Base-by-base conservation (phyloP, 2,113 vertebrate genomes). In the Notarius lentiginosus region DNA sequence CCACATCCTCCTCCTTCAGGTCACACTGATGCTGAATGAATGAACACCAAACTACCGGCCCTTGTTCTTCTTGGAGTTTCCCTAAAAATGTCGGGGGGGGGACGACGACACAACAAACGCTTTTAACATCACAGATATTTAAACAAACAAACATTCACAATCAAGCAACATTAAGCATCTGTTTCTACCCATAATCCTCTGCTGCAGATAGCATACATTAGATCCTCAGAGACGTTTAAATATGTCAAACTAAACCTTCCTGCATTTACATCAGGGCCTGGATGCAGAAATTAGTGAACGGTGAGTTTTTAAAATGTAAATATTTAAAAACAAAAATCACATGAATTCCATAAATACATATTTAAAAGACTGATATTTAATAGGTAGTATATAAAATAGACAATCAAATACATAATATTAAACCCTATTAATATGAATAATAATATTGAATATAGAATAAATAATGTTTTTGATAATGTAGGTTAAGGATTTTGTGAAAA, bases 51-150 rank as follows among this genome's bases (percentile, higher is more conserved):
- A 80, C 95, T 99, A 99, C 90, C 98, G 98, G 91, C 93, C 95
- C 93, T 98, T 99, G 93, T 96, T 99, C 96, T 99, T 99, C 90
- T 99, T 99, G 84, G 97, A 94, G 93, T 97, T 99, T 92, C 95
- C 97, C 98, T 99, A 90, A 60, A 89, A 83, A 24, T 41, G 41
- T 41, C 41, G 4, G 41, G 41, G 41, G 4, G 41, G 41, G 41
- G 41, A 41, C 3, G 4, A 60, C 41, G n/a, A 65, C 24, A 63
- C 4, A 27, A 66, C 8, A 86, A 15, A 5, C 8, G 34, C 22
- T n/a, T 77, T 17, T 34, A 79, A 34, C 77, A 18, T 5, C 30
- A 41, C 27, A 17, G n/a, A 79, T 79, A 79, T 14, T 56, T 27
- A 30, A 30, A 30, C 30, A 30, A 30, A 30, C 30, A 30, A 77